These are phyloP conservation scores for Odontomachus brunneus DNA, from an alignment of 1,140 invertebrate genomes.

Conservation along the genomic window DNA sequence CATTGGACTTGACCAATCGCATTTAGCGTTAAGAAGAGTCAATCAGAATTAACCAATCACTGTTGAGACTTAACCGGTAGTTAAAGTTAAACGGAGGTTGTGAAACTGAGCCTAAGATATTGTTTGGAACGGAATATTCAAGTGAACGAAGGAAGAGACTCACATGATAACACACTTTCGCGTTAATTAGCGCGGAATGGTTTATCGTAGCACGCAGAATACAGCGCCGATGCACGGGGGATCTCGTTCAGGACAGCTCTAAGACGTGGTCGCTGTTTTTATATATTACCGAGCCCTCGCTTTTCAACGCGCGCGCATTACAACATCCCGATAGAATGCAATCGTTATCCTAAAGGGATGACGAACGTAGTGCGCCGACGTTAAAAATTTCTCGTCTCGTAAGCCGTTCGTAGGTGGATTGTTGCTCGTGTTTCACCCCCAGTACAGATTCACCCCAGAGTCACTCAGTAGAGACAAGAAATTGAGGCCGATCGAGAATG, in stretches of 20 bases:
- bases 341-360: conserved; percentile 23
- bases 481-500: background rate
- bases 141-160: conserved; percentile 16
- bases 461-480: background rate
- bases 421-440: too few species aligned
- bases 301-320: conserved; percentile 35
- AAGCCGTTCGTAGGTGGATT: background rate
- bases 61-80: too few species aligned
- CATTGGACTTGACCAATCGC: too few species aligned
- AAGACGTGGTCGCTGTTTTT: conserved; percentile 37
- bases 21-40: too few species aligned
- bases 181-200: conserved; percentile 2
- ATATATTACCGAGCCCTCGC: conserved; percentile 52
- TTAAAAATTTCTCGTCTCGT: conserved; percentile 2
- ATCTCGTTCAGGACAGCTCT: conserved; percentile 4
- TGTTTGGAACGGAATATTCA: background rate
- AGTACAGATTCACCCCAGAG: too few species aligned
- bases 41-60: too few species aligned
- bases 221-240: conserved; percentile 13
- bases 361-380: conserved; percentile 36
- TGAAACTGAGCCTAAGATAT: too few species aligned
- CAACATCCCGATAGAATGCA: conserved; percentile 38
- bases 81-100: too few species aligned
- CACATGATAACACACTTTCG: conserved; percentile 53
- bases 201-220: background rate